A percentile compares a stretch with the other conserved stretches of the same genome.
These are phyloP conservation scores for Ophioninae sp. DNA, from an alignment of 2,888 invertebrate genomes.

Conservation along the genomic window DNA sequence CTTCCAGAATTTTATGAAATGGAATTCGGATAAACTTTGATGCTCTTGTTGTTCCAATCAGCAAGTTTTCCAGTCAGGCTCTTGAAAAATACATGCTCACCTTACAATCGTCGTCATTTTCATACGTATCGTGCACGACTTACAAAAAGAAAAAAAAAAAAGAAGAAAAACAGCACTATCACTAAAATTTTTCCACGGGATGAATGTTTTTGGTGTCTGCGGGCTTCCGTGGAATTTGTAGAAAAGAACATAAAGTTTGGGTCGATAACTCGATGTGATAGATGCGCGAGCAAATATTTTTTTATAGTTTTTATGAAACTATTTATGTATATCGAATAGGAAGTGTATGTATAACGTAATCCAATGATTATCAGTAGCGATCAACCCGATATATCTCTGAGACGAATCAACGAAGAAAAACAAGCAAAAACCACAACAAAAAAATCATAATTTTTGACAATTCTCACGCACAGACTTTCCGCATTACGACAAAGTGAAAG, in stretches of 20 bases:
- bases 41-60: background rate
- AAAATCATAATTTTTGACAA: slow-evolving; percentile 1
- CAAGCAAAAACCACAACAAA: background rate
- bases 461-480: slow-evolving; percentile 43
- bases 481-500: slow-evolving; percentile 23
- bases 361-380: slow-evolving; percentile 38
- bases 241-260: slow-evolving; percentile 35
- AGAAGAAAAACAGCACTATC: slow-evolving; percentile 43
- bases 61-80: background rate
- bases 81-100: background rate
- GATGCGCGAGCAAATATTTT: slow-evolving; percentile 67
- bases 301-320: slow-evolving; percentile 67
- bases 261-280: slow-evolving; percentile 61
- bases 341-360: slow-evolving; percentile 38
- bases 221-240: slow-evolving; percentile 37
- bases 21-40: background rate
- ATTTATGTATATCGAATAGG: slow-evolving; percentile 57
- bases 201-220: slow-evolving; percentile 35
- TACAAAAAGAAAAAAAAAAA: slow-evolving; percentile 28
- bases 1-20: too few relatives aligned
- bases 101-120: background rate
- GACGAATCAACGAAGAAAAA: slow-evolving; percentile 23
- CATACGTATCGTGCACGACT: slow-evolving; percentile 33
- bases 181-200: slow-evolving; percentile 35
- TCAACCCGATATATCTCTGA: slow-evolving; percentile 25